Base-by-base conservation (phyloP, 2,113 vertebrate species). In the Oryzias woworae region DNA sequence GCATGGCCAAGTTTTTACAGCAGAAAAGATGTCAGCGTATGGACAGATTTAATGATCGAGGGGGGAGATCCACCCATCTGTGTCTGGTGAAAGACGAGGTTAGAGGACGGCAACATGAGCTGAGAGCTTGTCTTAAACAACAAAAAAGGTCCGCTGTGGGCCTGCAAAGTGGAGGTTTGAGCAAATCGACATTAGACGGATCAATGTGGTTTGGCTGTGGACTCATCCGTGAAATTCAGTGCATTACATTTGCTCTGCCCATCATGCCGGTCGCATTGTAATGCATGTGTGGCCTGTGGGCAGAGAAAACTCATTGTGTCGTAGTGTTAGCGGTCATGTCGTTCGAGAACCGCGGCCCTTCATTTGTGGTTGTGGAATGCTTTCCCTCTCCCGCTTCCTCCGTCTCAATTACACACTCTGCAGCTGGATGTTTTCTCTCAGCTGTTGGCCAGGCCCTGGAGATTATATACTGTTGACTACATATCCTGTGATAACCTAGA, bases 341-440 rank as follows among this genome's bases (percentile, higher is more conserved):
- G 75, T 57, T 64, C 68, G 4, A 10, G 68, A 76, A 77, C 80
- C 73, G 50, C 78, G 81, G 50, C 52, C 28, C 58, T 82, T 54
- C 69, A 60, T 60, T 89, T 85, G 73, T 69, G 83, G 81, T 82
- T 81, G 69, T 72, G 75, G 54, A 84, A 80, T 85, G 58, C 76
- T 61, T 71, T 82, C 78, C 53, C 48, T 43, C 49, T 66, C 42
- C 61, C 55, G 42, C 58, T 58, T 45, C 47, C 23, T 15, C 64
- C 1, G 0, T 4, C 58, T 56, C 54, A 50, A 26, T 2, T 63
- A 58, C 61, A 62, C 44, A 44, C 58, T 18, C 64, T 0, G 54
- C 83, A 83, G 84, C 84, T 88, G 81, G 58, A 60, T 71, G 74
- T 72, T 82, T 82, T 69, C 42, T 53, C 70, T 83, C 66, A 85